These are phyloP conservation scores for Astreopora myriophthalma DNA, from an alignment of 64 coral and sea anemone species.

Conservation along the genomic window DNA sequence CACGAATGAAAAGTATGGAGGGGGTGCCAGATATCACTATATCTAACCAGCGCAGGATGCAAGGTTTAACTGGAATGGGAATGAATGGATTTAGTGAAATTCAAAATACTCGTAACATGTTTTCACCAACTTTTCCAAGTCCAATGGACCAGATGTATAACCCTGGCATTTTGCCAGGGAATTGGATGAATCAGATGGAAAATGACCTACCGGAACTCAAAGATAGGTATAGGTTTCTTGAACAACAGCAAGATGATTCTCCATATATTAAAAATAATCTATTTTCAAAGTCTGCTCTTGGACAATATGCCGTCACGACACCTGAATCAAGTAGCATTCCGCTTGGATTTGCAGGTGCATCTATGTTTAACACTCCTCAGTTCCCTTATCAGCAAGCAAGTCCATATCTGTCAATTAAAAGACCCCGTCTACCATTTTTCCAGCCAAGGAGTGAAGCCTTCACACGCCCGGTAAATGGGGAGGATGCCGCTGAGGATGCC, in stretches of 20 bases:
- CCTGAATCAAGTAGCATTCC: not conserved
- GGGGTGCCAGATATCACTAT: not conserved
- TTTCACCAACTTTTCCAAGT: not conserved
- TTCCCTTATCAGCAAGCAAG: not conserved
- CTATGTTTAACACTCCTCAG: not conserved
- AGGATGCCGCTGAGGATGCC: not conserved
- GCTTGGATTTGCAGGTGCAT: not conserved
- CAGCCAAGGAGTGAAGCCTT: not conserved
- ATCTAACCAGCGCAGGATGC: not conserved
- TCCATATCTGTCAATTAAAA: not conserved
- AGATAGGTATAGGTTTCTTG: not conserved
- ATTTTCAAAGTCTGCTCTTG: not conserved
- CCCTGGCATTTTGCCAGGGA: not conserved
- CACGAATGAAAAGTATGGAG: constrained; percentile 19
- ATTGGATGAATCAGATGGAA: not conserved
- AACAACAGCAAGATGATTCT: not conserved
- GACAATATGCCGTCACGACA: not conserved
- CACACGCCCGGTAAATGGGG: not conserved
- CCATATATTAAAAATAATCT: not conserved
- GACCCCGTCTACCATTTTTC: not conserved
- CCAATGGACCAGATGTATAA: not conserved
- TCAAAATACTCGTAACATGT: not conserved
- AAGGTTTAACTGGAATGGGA: not conserved
- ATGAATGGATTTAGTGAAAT: not conserved
- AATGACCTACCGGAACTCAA: constrained; percentile 12